phyloP scores from a whole-genome alignment of 2,113 vertebrate species.

The Alectura lathami region DNA sequence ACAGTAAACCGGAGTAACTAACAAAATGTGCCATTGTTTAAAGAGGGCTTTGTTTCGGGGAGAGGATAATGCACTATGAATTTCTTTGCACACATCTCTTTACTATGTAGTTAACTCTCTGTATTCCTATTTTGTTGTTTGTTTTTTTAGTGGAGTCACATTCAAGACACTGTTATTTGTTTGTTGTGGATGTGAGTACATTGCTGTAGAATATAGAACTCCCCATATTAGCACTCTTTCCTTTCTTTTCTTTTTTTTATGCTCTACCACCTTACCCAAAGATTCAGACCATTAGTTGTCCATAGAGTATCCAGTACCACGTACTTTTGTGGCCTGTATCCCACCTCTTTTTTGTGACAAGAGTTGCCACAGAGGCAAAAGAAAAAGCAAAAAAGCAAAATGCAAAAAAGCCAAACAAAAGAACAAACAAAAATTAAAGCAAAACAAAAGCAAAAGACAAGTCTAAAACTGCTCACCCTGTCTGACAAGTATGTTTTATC shows the following conservation, averaged over 20 bases:
- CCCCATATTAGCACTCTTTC: conserved; percentile 93
- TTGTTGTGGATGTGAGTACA: conserved; percentile 98
- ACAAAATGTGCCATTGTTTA: conserved; percentile 69
- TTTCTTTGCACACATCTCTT: conserved; percentile 85
- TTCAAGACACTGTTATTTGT: conserved; percentile 96
- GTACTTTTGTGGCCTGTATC: conserved; percentile 80
- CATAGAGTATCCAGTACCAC: conserved; percentile 76
- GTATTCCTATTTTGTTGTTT: conserved; percentile 94
- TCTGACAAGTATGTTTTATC: conserved; percentile 99
- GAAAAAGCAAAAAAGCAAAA: conserved; percentile 76
- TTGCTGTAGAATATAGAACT: conserved; percentile 90
- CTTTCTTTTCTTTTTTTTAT: conserved; percentile 91
- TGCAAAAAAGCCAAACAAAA: conserved; percentile 65
- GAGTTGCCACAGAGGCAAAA: conserved; percentile 81
- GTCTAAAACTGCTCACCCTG: conserved; percentile 98
- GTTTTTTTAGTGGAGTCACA: conserved; percentile 97
- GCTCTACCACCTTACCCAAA: conserved; percentile 95
- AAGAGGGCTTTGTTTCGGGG: conserved; percentile 75
- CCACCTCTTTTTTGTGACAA: conserved; percentile 80
- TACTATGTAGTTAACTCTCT: conserved; percentile 90
- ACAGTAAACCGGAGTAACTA: conserved; percentile 69
- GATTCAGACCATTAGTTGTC: conserved; percentile 79
- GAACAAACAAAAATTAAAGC: conserved; percentile 78
- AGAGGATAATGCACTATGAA: conserved; percentile 77
- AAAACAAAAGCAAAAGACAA: conserved; percentile 80